phyloP scores from a whole-genome alignment of 2,113 vertebrate species.

The Ovis aries region ARS-UI_Ramb_v3.0 NC_056078.1:5643001-5643500 shows the following conservation, averaged over 20 bases:
- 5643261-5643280: not conserved
- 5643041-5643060: slow-evolving; percentile 17
- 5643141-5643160: not conserved
- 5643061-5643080: not conserved
- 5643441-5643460: not conserved
- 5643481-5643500: not conserved
- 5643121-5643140: not conserved
- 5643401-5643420: not conserved
- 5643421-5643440: not conserved
- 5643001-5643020: slow-evolving; percentile 66
- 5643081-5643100: not conserved
- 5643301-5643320: not conserved
- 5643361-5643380: not conserved
- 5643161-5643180: not conserved
- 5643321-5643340: not conserved
- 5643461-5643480: not conserved
- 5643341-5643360: not conserved
- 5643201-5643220: not conserved
- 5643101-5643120: not conserved
- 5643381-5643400: not conserved
- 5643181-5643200: not conserved
- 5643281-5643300: not conserved
- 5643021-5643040: slow-evolving; percentile 74
- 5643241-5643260: not conserved
- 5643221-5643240: not conserved